A percentile compares a stretch with the other conserved stretches of the same genome.
Conservation (phyloP, 2,113 vertebrate genomes). For the Petaurus breviceps region DNA sequence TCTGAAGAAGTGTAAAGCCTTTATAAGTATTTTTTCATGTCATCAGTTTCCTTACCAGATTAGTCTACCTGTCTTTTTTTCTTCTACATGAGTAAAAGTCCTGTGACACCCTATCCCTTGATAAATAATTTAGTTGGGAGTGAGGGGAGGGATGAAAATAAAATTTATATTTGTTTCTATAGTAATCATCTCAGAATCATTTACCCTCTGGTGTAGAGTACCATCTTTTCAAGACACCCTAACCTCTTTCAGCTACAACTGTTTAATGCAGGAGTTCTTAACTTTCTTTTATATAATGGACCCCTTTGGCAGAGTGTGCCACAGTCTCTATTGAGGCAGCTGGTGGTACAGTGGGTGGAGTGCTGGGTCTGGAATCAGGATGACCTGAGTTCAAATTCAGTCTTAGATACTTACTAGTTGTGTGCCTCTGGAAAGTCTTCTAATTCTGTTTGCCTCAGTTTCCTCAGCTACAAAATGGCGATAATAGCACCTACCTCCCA, state of each 20-base stretch:
- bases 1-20: background rate
- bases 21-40: background rate
- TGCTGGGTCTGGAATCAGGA: background rate
- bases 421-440: background rate
- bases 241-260: background rate
- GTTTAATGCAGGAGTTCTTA: background rate
- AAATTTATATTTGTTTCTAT: background rate
- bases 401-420: background rate
- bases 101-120: background rate
- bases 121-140: background rate
- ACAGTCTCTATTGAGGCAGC: background rate
- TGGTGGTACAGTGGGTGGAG: background rate
- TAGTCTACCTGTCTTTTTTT: background rate
- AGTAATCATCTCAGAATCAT: background rate
- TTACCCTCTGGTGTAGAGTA: background rate
- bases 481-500: background rate
- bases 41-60: background rate
- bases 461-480: background rate
- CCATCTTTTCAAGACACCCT: background rate
- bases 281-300: background rate
- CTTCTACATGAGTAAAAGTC: background rate
- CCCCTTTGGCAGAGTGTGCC: background rate
- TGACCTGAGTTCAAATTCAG: background rate
- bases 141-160: background rate
- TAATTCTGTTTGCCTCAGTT: too few species aligned